Base-by-base conservation (phyloP, 2,113 vertebrate genomes). In the Callospermophilus lateralis region DNA sequence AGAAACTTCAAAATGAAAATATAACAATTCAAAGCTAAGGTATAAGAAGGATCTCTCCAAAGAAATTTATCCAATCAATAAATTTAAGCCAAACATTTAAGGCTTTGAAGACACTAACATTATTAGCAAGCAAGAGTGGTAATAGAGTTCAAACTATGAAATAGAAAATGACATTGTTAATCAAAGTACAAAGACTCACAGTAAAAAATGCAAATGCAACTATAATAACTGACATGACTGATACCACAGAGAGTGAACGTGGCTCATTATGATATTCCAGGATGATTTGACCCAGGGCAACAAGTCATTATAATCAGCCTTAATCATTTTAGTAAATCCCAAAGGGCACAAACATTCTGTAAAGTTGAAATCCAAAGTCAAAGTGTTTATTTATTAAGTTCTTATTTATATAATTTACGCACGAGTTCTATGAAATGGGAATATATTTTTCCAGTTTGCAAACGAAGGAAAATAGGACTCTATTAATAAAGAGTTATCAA, bases 111-210 rank as follows among this genome's bases (percentile, higher is more conserved):
- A 80, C 16, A 68, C 73, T 89, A 39, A 96, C 9, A 68, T 97
- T 96, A 97, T 93, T 53, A 95, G 78, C 22, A 93, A 78, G 95
- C 93, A 22, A 83, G 45, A n/a, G 12, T 4, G n/a, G 63, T 92
- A 89, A 76, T 39, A 95, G 77, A 95, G 61, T 39, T 45, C 86
- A 84, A 97, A 92, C 10, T 58, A 4, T 9, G 0, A 28, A 94
- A 95, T 19, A 96, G 74, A 90, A 97, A 92, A 92, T 68, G 51
- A 3, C 13, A 26, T 17, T 92, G 95, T 65, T 94, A 84, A 95
- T 92, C 39, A 90, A 94, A 95, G 26, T 42, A 78, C 2, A 91
- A 97, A 89, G 63, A 95, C 85, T 72, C 3, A 85, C 16, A 17
- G 39, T 58, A 55, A 42, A 97, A 98, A 97, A 96, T 87, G 1